These are phyloP conservation scores for Actinostola sp. DNA, from an alignment of 92 coral and sea anemone genomes.

Conservation along the genomic window DNA sequence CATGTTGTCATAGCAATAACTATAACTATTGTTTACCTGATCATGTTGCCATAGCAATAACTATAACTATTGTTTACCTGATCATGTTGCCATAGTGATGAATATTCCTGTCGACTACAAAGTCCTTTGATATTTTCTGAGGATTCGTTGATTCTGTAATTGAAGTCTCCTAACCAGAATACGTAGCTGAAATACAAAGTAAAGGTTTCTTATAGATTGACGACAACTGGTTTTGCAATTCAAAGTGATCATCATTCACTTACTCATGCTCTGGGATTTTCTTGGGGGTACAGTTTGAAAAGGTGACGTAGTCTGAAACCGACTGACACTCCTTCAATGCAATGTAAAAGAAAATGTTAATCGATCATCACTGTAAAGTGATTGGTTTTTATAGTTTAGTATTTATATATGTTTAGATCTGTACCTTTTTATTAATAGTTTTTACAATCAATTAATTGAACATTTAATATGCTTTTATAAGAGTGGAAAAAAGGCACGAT, in stretches of 20 bases:
- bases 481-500: too few relatives aligned
- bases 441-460: too few relatives aligned
- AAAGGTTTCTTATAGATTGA: too few relatives aligned
- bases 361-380: too few relatives aligned
- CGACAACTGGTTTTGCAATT: too few relatives aligned
- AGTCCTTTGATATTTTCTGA: conserved; percentile 83
- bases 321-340: conserved; percentile 66
- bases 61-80: conserved; percentile 82
- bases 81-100: conserved; percentile 82
- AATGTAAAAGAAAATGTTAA: not conserved
- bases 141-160: conserved; percentile 95
- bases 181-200: conserved; percentile 60
- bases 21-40: conserved; percentile 55
- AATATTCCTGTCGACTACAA: conserved; percentile 72
- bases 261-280: conserved; percentile 83
- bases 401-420: too few relatives aligned
- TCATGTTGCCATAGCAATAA: conserved; percentile 81
- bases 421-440: too few relatives aligned
- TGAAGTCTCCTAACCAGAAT: conserved; percentile 90
- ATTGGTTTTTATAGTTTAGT: too few relatives aligned
- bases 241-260: too few relatives aligned
- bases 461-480: too few relatives aligned
- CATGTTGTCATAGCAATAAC: too few relatives aligned
- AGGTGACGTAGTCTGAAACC: conserved; percentile 60
- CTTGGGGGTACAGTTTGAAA: conserved; percentile 76